Percentiles rank a stretch among this genome's conserved stretches.
phyloP scores from a whole-genome alignment of 2,888 invertebrate species.

The Sphecodes monilicornis region DNA sequence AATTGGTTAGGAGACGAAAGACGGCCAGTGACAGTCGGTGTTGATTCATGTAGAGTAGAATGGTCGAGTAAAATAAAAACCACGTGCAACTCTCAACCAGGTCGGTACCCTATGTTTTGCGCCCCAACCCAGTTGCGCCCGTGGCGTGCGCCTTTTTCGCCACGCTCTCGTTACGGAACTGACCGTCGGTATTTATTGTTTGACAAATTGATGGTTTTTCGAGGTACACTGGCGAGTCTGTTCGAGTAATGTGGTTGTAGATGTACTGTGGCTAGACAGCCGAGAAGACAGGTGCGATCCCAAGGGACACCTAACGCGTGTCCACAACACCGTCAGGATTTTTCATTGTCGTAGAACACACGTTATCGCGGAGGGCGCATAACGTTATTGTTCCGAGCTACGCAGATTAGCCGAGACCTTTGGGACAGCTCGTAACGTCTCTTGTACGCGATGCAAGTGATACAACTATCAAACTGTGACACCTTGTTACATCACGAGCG shows the following conservation, averaged over 20 bases:
- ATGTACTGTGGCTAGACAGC: background rate
- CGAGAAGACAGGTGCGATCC: background rate
- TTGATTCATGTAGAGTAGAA: no score
- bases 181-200: no score
- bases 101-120: no score
- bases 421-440: constrained; percentile 42
- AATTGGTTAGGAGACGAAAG: no score
- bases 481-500: constrained; percentile 15
- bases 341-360: background rate
- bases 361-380: constrained; percentile 4
- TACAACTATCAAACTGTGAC: background rate
- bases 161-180: no score
- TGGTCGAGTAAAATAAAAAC: no score
- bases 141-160: no score
- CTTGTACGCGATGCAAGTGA: background rate
- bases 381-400: constrained; percentile 35
- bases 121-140: no score
- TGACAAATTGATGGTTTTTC: no score
- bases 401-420: constrained; percentile 29
- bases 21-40: no score
- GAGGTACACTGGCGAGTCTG: background rate
- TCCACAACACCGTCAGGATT: background rate
- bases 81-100: no score
- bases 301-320: background rate
- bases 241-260: constrained; percentile 6